These are phyloP conservation scores for Macrotus californicus DNA, from an alignment of 2,113 vertebrate genomes.

Conservation along the genomic window DNA sequence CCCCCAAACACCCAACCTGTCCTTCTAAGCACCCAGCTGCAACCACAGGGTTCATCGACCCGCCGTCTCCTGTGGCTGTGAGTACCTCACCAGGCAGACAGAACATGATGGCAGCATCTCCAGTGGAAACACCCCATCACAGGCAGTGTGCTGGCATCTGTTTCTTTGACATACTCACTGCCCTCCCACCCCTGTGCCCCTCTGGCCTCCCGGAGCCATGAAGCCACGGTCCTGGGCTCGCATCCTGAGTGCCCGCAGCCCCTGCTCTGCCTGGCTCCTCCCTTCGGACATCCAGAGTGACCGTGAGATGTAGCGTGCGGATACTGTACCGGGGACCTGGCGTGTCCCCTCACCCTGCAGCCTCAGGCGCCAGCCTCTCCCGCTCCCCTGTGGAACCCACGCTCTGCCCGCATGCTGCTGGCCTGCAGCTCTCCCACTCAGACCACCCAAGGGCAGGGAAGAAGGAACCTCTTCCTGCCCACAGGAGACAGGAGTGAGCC, in stretches of 20 bases:
- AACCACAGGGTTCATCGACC: neutral
- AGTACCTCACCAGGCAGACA: neutral
- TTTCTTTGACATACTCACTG: accelerated
- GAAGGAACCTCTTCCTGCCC: neutral
- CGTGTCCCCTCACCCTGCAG: neutral
- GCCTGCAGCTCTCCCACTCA: too few species aligned
- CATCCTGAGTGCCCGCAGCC: too few species aligned
- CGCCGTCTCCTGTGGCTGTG: neutral
- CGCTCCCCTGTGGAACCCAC: too few species aligned
- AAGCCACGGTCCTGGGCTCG: neutral
- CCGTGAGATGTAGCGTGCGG: neutral
- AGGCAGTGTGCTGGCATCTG: accelerated
- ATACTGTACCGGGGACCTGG: neutral
- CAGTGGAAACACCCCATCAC: neutral
- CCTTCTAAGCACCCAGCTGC: neutral
- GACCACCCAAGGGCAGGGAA: too few species aligned
- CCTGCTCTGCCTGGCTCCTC: neutral
- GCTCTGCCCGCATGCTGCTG: too few species aligned
- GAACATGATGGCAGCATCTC: accelerated
- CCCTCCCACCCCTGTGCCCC: accelerated
- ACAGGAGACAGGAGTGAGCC: neutral
- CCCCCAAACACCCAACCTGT: too few species aligned
- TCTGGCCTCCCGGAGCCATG: neutral
- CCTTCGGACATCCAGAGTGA: neutral
- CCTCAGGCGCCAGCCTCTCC: too few species aligned